Conservation (phyloP, 2,888 invertebrate species). For the Fabriciana adippe region DNA sequence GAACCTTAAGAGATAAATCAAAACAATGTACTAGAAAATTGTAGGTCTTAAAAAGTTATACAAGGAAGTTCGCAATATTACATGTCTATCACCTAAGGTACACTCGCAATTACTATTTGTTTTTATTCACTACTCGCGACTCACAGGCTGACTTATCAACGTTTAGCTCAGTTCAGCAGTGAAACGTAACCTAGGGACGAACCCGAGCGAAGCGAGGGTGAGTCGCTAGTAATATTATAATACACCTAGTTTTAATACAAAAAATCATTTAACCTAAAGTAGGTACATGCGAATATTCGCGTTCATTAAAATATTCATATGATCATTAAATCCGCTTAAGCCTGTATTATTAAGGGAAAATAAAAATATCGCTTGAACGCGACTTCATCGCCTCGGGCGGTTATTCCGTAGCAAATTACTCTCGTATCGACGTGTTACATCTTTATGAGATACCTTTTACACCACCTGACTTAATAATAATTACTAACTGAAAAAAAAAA, state of each 20-base stretch:
- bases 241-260: not conserved
- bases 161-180: no score
- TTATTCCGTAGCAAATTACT: conserved; percentile 54
- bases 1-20: no score
- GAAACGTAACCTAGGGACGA: not conserved
- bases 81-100: no score
- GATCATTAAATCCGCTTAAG: conserved; percentile 21
- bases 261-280: not conserved
- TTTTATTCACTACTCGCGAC: no score
- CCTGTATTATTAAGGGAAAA: conserved; percentile 32
- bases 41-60: no score
- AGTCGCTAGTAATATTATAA: not conserved
- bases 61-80: no score
- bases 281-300: not conserved
- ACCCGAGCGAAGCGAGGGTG: no score
- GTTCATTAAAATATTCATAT: conserved; percentile 21
- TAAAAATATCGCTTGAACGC: conserved; percentile 35
- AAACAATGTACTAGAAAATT: no score
- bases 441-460: conserved; percentile 50
- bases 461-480: conserved; percentile 36
- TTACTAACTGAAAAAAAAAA: not conserved
- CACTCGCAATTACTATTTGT: no score
- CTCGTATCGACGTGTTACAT: conserved; percentile 55
- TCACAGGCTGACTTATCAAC: no score
- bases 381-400: conserved; percentile 37